Evolutionary conservation across 2,888 invertebrate species (phyloP), one percentile per base, ranked within the genome.

Genomic region (Drosophila niveifrons): DNA sequence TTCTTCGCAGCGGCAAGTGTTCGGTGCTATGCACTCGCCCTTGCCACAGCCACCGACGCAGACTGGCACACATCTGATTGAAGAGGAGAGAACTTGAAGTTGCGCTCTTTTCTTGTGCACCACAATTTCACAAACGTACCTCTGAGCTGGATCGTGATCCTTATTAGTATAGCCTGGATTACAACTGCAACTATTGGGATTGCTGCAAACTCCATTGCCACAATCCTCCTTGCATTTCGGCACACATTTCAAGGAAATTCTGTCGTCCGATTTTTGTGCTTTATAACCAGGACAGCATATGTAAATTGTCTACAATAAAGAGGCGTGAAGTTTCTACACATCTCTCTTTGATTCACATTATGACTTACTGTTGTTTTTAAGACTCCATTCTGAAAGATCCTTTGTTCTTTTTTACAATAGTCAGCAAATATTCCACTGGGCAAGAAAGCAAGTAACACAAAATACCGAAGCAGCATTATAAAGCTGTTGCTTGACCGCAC

Each of bases 61-160:
- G 18, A 13, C 4, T 1, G 72, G 72, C 11, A 65, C 46, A 55
- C 72, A 71, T 9, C 71, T 65, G 10, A 4, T 9, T 31, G 8
- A 31, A 13, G 2, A 17, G 31, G 0, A 46, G 0, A 46, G 7
- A 6, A 23, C 23, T 31, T 10, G 1, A 11, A 8, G 0, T 23
- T 23, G 31, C 11, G 3, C 10, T 0, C 0, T 1, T 1, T 1
- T 1, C 1, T 3, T 8, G 10, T 10, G 10, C 2, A 43, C 15
- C 2, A 1, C 13, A 31, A 31, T 10, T 31, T 6, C 1, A 36
- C n/a, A n/a, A n/a, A 41, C 31, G 9, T 43, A 70, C 62, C 23
- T 1, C 1, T 47, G 9, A n/a, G 13, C 2, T 3, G 11, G 10
- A 8, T n/a, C 8, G 2, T 18, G 8, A 0, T 31, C 2, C 0